Conservation (phyloP, 2,797 vertebrate species). For the Ispidina lecontei region DNA sequence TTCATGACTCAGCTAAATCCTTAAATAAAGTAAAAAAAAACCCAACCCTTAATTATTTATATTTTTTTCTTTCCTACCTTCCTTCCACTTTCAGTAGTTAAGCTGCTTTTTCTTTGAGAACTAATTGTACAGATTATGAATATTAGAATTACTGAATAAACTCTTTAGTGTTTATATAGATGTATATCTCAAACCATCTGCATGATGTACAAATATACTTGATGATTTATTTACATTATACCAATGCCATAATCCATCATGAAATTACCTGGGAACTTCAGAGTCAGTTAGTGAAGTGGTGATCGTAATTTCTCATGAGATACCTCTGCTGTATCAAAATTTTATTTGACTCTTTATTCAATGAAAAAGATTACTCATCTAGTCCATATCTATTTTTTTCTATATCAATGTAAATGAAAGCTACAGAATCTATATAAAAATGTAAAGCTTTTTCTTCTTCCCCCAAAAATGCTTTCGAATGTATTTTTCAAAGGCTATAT, state of each 20-base stretch:
- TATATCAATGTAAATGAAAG: background rate
- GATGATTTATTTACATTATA: background rate
- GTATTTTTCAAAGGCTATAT: background rate
- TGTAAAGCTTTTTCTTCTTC: background rate
- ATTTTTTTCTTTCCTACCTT: background rate
- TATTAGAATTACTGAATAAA: background rate
- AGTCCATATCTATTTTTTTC: background rate
- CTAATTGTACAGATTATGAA: background rate
- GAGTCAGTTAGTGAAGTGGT: background rate
- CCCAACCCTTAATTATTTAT: background rate
- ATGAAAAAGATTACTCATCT: background rate
- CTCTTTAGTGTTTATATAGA: background rate
- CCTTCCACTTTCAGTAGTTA: background rate
- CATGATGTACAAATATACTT: background rate
- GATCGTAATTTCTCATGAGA: background rate
- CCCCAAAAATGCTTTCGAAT: background rate
- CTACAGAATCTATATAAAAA: background rate
- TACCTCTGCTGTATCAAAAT: background rate
- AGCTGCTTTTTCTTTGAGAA: background rate
- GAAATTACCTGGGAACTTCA: background rate
- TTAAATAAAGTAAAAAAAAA: background rate
- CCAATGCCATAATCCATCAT: background rate
- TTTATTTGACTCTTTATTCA: background rate
- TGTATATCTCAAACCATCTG: background rate
- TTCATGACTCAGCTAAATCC: background rate